Evolutionary conservation across 2,888 invertebrate species (phyloP).

Genomic region (Diplazon laetatorius): DNA sequence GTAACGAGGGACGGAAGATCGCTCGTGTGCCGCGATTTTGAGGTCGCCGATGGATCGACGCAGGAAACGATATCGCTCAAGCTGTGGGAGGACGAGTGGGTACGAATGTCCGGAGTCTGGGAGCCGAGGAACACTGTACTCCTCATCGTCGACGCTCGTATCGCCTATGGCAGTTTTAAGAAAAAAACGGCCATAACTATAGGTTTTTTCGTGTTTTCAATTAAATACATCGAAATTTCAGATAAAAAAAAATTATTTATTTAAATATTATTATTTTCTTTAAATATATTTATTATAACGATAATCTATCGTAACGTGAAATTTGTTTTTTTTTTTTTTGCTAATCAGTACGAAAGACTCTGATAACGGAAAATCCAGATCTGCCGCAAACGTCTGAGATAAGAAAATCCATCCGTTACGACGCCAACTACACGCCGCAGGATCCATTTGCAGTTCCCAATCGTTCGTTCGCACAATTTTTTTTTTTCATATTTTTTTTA

Average conservation of each 20-base stretch:
- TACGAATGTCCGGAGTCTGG: constrained; percentile 88
- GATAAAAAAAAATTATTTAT: background rate
- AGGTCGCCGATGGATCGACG: constrained; percentile 86
- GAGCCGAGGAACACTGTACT: constrained; percentile 87
- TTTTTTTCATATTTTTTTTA: too few relatives aligned
- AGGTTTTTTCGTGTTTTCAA: too few relatives aligned
- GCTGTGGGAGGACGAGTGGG: constrained; percentile 89
- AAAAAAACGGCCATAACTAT: constrained; percentile 74
- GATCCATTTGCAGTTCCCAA: constrained; percentile 76
- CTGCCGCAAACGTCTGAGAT: constrained; percentile 86
- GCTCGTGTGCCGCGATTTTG: constrained; percentile 86
- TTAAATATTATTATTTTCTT: background rate
- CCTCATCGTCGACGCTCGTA: constrained; percentile 88
- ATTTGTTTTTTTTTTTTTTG: constrained; percentile 39
- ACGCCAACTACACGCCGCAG: constrained; percentile 69
- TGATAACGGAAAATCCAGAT: constrained; percentile 90
- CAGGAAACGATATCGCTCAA: constrained; percentile 85
- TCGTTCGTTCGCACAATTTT: constrained; percentile 70
- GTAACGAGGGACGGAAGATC: constrained; percentile 86
- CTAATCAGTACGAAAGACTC: constrained; percentile 82
- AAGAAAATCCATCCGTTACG: constrained; percentile 72
- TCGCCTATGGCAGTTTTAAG: constrained; percentile 82
- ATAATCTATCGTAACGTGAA: background rate
- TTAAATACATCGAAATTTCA: too few relatives aligned
- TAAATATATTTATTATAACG: background rate